Evolutionary conservation across 1,140 invertebrate species (phyloP).

Genomic region (Trichomalopsis sarcophagae): DNA sequence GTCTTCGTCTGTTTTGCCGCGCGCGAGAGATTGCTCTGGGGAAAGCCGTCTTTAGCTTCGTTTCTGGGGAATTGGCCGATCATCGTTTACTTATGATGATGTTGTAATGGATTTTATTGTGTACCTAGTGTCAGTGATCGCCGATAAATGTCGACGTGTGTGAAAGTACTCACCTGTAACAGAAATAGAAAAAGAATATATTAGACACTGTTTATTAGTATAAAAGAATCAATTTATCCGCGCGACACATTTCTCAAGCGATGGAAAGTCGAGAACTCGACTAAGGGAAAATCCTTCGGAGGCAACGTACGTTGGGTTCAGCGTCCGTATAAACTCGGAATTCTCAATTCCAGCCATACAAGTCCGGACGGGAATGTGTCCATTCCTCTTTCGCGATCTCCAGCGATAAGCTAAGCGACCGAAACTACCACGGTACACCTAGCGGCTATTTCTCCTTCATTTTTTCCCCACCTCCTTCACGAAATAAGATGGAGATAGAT

Average conservation of each 20-base stretch:
- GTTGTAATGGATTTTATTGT: too few species aligned
- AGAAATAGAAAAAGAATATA: not conserved
- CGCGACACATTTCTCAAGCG: not conserved
- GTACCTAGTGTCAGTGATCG: too few species aligned
- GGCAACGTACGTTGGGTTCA: not conserved
- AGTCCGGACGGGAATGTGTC: not conserved
- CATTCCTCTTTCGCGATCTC: slow-evolving; percentile 11
- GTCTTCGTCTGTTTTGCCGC: not conserved
- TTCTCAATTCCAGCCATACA: not conserved
- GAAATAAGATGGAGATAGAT: slow-evolving; percentile 23
- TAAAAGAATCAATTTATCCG: not conserved
- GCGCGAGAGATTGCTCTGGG: too few species aligned
- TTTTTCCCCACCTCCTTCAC: not conserved
- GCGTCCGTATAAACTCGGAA: not conserved
- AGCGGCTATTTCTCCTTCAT: not conserved
- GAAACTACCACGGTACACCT: not conserved
- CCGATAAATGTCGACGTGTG: too few species aligned
- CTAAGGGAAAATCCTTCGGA: not conserved
- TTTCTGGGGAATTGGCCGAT: not conserved
- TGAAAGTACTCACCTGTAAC: not conserved
- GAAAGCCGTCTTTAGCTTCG: not conserved
- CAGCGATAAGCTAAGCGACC: slow-evolving; percentile 22
- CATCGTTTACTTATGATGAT: too few species aligned
- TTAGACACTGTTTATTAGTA: not conserved
- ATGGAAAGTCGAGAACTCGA: not conserved